These are phyloP conservation scores for Aquatica leii DNA, from an alignment of 2,888 invertebrate genomes.

Conservation along the genomic window DNA sequence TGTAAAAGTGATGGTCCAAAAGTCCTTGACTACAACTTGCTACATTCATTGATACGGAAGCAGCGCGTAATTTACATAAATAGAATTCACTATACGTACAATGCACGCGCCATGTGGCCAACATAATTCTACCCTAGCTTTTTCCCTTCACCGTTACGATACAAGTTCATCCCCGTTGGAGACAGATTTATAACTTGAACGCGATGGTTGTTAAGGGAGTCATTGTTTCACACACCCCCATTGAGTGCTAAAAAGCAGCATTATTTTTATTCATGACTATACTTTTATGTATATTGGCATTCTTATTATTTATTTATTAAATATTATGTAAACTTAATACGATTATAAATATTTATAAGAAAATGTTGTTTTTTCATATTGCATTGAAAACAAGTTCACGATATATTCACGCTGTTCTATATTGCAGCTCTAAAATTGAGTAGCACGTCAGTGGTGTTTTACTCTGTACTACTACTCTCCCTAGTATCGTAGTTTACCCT, in stretches of 20 bases:
- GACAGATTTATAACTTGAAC: constrained; percentile 38
- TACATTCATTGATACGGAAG: constrained; percentile 5
- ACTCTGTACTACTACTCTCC: no score
- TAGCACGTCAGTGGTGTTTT: no score
- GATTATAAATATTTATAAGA: no score
- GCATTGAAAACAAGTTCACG: no score
- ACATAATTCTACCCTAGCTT: constrained; percentile 23
- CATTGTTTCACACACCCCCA: constrained; percentile 38
- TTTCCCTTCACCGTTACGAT: constrained; percentile 28
- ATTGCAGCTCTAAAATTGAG: no score
- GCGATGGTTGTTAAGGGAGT: constrained; percentile 37
- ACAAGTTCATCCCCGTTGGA: constrained; percentile 33
- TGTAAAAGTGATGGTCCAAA: background rate
- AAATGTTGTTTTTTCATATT: no score
- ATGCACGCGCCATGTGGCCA: constrained; percentile 20
- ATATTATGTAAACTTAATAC: no score
- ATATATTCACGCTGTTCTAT: no score
- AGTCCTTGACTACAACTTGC: background rate
- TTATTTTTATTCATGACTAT: constrained; percentile 35
- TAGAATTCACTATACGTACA: constrained; percentile 11
- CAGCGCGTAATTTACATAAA: constrained; percentile 6
- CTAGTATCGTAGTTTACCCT: no score
- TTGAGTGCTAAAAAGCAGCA: constrained; percentile 35
- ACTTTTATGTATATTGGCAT: background rate
- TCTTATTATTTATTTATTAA: no score